These are phyloP conservation scores for Theristicus caerulescens DNA, from an alignment of 2,113 vertebrate species.

Conservation along the genomic window DNA sequence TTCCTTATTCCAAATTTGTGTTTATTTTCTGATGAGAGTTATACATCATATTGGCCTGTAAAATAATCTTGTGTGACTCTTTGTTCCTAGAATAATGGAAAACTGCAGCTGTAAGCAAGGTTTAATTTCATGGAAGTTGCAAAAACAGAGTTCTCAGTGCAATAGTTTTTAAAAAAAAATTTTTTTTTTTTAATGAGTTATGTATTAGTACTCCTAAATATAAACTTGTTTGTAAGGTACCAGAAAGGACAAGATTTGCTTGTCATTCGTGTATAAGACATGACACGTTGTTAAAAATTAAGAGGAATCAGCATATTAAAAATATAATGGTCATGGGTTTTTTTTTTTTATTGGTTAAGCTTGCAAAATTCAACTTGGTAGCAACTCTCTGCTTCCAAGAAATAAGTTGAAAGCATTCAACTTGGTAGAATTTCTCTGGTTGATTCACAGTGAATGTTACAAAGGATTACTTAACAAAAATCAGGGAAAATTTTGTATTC, in stretches of 20 bases:
- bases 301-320: background rate
- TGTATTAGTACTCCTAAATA: background rate
- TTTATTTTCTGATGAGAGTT: background rate
- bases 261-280: background rate
- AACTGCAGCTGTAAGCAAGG: background rate
- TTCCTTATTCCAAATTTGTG: background rate
- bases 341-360: background rate
- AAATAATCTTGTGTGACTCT: background rate
- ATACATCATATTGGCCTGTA: background rate
- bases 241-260: background rate
- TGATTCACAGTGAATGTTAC: background rate
- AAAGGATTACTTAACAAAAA: background rate
- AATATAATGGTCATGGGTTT: background rate
- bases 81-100: background rate
- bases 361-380: background rate
- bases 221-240: background rate
- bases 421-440: background rate
- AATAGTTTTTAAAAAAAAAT: background rate
- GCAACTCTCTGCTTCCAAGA: background rate
- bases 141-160: background rate
- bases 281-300: background rate
- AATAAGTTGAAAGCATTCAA: background rate
- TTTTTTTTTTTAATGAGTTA: background rate
- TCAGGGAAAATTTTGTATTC: background rate
- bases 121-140: background rate